A percentile compares a stretch with the other conserved stretches of the same genome.
Conservation (phyloP, 2,113 vertebrate genomes). For the Lepidothrix coronata region DNA sequence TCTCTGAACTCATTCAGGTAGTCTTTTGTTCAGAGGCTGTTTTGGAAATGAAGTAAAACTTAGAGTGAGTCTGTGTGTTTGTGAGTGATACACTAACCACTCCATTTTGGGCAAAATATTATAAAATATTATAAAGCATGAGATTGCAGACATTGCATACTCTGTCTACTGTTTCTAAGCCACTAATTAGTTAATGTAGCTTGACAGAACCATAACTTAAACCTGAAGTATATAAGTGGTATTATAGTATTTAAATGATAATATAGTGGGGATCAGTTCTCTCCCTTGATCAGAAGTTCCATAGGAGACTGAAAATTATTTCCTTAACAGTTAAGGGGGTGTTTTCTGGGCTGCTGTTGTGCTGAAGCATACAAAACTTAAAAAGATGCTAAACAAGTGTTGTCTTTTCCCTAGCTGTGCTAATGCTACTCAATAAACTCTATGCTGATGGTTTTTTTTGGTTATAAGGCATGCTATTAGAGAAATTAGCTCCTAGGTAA, state of each 20-base stretch:
- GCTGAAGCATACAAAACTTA: not conserved
- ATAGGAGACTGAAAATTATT: not conserved
- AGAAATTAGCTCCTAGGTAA: not conserved
- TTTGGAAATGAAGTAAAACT: not conserved
- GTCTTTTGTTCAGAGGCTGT: not conserved
- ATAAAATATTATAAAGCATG: not conserved
- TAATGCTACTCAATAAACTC: not conserved
- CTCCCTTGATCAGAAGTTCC: not conserved
- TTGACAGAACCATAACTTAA: not conserved
- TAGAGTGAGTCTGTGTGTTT: not conserved
- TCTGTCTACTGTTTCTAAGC: constrained; percentile 16
- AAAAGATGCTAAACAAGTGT: not conserved
- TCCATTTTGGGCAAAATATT: not conserved
- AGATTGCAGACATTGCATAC: constrained; percentile 15
- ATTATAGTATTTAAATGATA: not conserved
- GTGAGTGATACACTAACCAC: not conserved
- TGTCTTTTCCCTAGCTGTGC: not conserved
- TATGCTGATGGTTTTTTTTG: not conserved
- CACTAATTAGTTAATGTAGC: not conserved
- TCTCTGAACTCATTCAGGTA: not conserved
- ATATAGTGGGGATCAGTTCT: not conserved
- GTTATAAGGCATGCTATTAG: fast-evolving
- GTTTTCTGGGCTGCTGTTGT: not conserved
- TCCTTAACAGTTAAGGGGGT: not conserved
- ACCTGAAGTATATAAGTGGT: not conserved